Conservation (phyloP, 2,888 invertebrate genomes). For the Aleiodes testaceus region DNA sequence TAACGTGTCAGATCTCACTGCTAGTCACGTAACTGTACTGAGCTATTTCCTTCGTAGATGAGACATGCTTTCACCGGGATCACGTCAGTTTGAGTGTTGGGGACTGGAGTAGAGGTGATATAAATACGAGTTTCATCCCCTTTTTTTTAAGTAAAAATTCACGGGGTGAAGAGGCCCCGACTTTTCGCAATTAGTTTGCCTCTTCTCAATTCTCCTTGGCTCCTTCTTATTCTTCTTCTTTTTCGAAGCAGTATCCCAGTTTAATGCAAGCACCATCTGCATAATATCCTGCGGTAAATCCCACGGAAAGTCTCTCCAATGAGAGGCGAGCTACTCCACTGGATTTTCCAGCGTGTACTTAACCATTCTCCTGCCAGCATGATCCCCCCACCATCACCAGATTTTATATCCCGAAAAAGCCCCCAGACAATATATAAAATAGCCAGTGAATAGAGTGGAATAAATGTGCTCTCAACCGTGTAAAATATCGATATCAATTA, state of each 20-base stretch:
- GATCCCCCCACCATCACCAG: constrained; percentile 49
- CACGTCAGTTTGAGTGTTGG: constrained; percentile 18
- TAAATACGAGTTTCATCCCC: no score
- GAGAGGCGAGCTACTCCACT: constrained; percentile 28
- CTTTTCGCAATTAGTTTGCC: not conserved
- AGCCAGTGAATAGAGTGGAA: not conserved
- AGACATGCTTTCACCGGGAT: not conserved
- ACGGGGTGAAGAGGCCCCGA: no score
- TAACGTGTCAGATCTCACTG: constrained; percentile 22
- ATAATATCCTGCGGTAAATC: constrained; percentile 66
- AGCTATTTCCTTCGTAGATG: not conserved
- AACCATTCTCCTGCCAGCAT: constrained; percentile 43
- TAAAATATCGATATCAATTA: constrained; percentile 58
- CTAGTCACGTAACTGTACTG: constrained; percentile 7
- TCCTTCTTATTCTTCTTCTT: constrained; percentile 20
- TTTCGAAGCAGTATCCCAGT: constrained; percentile 42
- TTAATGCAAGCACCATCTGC: constrained; percentile 66
- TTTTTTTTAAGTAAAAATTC: not conserved
- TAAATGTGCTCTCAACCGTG: constrained; percentile 43
- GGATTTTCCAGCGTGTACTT: constrained; percentile 18
- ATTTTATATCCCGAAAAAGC: constrained; percentile 56
- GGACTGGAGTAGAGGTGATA: not conserved
- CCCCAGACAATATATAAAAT: constrained; percentile 47
- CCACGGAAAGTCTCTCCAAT: constrained; percentile 51
- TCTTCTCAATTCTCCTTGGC: constrained; percentile 26